Evolutionary conservation across 2,113 vertebrate genomes (phyloP), one percentile per base, ranked within the genome.

Genomic region (Ceuthmochares aereus): DNA sequence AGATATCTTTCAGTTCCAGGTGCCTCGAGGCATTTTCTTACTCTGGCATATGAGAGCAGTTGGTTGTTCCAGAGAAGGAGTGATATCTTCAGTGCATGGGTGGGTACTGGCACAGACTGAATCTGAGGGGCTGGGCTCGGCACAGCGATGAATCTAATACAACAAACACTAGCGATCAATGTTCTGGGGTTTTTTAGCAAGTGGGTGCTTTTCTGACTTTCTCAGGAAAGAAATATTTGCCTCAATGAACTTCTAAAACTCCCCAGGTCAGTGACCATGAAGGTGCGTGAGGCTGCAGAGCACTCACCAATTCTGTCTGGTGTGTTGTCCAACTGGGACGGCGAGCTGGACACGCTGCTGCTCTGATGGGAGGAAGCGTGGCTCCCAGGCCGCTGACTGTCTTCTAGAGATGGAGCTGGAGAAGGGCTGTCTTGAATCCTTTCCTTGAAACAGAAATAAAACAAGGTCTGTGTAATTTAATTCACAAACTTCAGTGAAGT

Each of bases 281-380:
- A 34, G n/a, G n/a, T 64, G 21, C 3, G 49, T 9, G 36, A 77
- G 9, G 58, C 32, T 4, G 56, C 10, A 36, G 64, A n/a, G 72
- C 78, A 97, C 98, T 97, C 89, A 99, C 99, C 98, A 51, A 99
- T 98, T 97, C 98, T 98, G 86, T 99, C 99, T 0, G 98, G 98
- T 22, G 98, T 97, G 85, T 96, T 98, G 80, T 98, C 98, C 93
- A 98, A 74, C 72, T 98, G 98, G 42, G 98, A 98, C 0, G 98
- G 98, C 10, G 99, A 99, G 97, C 99, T 99, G 97, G 99, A 99
- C 78, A 98, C 97, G 7, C 99, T 99, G 98, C 98, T 99, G 97
- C 98, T 99, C 79, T 98, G 98, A 82, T 99, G 98, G 2, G 99
- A 99, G 93, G 99, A 99, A 5, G 98, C 97, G 51, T 99, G 99